These are phyloP conservation scores for Sebastes dallii DNA, from an alignment of 2,797 vertebrate genomes.

Conservation along the genomic window DNA sequence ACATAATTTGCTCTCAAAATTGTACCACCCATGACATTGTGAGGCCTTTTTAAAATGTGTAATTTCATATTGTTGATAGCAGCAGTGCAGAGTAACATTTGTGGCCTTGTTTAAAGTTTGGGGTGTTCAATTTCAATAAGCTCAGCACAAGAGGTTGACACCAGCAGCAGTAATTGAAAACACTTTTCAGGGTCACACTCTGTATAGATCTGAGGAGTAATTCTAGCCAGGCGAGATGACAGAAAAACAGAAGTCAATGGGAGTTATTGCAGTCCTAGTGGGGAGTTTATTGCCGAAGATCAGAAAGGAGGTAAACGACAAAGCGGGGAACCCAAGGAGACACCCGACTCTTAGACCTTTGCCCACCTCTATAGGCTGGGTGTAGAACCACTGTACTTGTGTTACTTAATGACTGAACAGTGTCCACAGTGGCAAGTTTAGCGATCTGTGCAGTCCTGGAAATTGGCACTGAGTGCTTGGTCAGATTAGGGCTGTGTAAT, in stretches of 20 bases:
- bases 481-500: too few relatives aligned
- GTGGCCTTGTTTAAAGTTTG: constrained; percentile 49
- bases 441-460: neutral
- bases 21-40: neutral
- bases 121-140: constrained; percentile 65
- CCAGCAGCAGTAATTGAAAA: constrained; percentile 68
- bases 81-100: constrained; percentile 15
- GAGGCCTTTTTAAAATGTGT: constrained; percentile 30
- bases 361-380: neutral
- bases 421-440: neutral
- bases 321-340: constrained; percentile 24
- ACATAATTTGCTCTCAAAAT: constrained; percentile 33
- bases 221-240: constrained; percentile 55
- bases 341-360: neutral
- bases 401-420: neutral
- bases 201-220: constrained; percentile 66
- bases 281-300: constrained; percentile 49
- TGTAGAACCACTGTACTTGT: neutral
- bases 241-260: constrained; percentile 52
- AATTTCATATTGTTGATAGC: constrained; percentile 38
- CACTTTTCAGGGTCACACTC: constrained; percentile 72
- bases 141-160: constrained; percentile 60
- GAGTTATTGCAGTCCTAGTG: constrained; percentile 39
- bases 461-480: neutral
- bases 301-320: constrained; percentile 46